These are phyloP conservation scores for Hypercompe scribonia DNA, from an alignment of 2,888 invertebrate genomes.

Conservation along the genomic window DNA sequence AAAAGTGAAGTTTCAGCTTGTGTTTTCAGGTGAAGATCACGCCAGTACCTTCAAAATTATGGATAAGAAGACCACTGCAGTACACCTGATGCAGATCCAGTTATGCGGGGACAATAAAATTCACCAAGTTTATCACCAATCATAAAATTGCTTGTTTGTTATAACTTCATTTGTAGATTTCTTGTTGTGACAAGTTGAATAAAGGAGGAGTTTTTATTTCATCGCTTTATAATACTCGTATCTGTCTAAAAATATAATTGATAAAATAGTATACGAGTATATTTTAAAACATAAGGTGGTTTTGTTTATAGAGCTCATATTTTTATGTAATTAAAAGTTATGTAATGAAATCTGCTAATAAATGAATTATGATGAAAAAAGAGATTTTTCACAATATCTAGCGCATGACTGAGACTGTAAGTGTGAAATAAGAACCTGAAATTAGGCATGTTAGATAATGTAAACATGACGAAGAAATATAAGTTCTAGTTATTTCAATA, in stretches of 20 bases:
- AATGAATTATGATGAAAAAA: slow-evolving; percentile 47
- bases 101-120: neutral
- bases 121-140: neutral
- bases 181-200: neutral
- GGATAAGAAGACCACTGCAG: neutral
- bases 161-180: neutral
- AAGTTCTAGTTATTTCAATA: too few relatives aligned
- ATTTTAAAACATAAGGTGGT: neutral
- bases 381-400: slow-evolving; percentile 58
- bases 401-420: slow-evolving; percentile 59
- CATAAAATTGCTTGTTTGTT: neutral
- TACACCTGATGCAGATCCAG: neutral
- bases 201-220: too few relatives aligned
- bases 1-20: neutral
- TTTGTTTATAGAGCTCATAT: neutral
- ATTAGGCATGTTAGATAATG: neutral
- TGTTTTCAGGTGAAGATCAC: neutral
- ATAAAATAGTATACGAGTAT: neutral
- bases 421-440: slow-evolving; percentile 60
- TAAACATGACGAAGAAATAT: slow-evolving; percentile 17
- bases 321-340: neutral
- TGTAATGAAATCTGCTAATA: neutral
- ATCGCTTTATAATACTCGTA: too few relatives aligned
- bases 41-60: neutral
- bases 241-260: neutral